Conservation (phyloP, 2,113 vertebrate genomes). For the Collichthys lucidus region DNA sequence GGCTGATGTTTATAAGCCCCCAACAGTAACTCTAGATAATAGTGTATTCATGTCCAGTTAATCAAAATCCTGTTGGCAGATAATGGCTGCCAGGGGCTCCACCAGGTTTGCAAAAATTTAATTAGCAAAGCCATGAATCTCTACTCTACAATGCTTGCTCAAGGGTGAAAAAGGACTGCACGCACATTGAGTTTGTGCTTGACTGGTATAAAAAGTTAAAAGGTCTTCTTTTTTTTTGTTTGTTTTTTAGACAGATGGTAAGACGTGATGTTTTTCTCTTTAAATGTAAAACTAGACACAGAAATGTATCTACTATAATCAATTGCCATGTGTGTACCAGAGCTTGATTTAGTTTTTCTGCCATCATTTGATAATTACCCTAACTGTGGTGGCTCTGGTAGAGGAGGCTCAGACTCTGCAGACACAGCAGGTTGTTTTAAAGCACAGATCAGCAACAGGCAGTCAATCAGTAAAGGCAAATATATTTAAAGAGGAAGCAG, state of each 20-base stretch:
- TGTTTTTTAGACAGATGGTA: conserved; percentile 15
- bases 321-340: conserved; percentile 19
- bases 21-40: conserved; percentile 76
- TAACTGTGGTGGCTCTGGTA: not conserved
- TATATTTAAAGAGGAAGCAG: not conserved
- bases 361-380: conserved; percentile 19
- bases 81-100: conserved; percentile 78
- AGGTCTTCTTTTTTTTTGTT: conserved; percentile 28
- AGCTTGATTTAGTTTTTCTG: conserved; percentile 23
- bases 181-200: conserved; percentile 44
- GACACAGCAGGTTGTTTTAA: not conserved
- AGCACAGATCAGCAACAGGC: not conserved
- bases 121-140: conserved; percentile 81
- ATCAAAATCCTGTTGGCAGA: conserved; percentile 81
- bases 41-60: conserved; percentile 80
- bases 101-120: conserved; percentile 78
- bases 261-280: conserved; percentile 27
- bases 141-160: conserved; percentile 64
- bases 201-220: conserved; percentile 62
- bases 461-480: conserved; percentile 10
- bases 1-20: conserved; percentile 74
- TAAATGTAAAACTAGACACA: conserved; percentile 6
- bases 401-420: conserved; percentile 4
- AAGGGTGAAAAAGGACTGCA: conserved; percentile 68
- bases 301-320: not conserved